Evolutionary conservation across 2,888 invertebrate species (phyloP).

Genomic region (Harpagoxenus sublaevis): DNA sequence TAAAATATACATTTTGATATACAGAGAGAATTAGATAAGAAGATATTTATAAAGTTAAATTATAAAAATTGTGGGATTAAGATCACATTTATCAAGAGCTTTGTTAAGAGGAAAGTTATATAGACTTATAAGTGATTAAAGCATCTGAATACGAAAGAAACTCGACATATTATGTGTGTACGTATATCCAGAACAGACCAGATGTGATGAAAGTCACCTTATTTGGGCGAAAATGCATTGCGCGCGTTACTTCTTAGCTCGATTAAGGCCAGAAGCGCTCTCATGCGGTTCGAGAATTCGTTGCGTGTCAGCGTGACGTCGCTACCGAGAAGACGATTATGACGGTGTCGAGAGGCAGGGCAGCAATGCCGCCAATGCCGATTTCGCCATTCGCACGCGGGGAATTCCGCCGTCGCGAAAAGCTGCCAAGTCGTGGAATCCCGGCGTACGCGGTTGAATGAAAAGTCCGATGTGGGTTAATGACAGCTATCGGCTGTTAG

Average conservation of each 20-base stretch:
- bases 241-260: conserved; percentile 18
- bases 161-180: too few relatives aligned
- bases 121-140: background rate
- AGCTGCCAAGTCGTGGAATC: background rate
- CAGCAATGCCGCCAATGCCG: background rate
- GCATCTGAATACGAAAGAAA: background rate
- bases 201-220: background rate
- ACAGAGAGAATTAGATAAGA: background rate
- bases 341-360: conserved; percentile 41
- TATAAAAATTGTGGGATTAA: background rate
- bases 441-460: conserved; percentile 32
- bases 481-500: conserved; percentile 60
- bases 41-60: background rate
- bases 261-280: conserved; percentile 26
- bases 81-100: background rate
- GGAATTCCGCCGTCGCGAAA: background rate
- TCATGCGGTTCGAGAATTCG: conserved; percentile 49
- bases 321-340: conserved; percentile 52
- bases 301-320: conserved; percentile 55
- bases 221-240: conserved; percentile 10
- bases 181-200: background rate
- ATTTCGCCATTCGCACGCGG: background rate
- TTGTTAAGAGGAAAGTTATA: background rate
- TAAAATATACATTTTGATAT: background rate
- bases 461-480: conserved; percentile 63